Base-by-base conservation (phyloP, 2,888 invertebrate species). In the Danaus chrysippus region DNA sequence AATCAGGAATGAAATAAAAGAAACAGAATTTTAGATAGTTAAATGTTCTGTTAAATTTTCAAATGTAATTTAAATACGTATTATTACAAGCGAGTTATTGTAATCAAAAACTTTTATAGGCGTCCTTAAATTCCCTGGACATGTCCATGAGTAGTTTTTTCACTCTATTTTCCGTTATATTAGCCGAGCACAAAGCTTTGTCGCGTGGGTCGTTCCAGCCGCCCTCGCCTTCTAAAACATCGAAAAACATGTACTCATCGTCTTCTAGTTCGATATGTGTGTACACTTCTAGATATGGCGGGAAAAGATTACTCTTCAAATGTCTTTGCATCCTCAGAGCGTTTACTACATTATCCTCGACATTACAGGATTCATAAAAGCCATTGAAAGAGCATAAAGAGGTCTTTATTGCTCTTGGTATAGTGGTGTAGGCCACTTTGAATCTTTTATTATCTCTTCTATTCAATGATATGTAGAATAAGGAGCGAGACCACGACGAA, bases 201-300 rank as follows among this genome's bases (percentile, higher is more conserved):
- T 84, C 83, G 52, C 82, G 72, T 1, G 74, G 76, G 66, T 84
- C 84, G 56, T 68, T 81, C 79, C 82, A 82, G 9, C 82, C 83
- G 3, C 83, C 82, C 54, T 73, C 76, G 13, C 73, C 76, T 53
- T 77, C 75, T 11, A 70, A 65, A 54, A 78, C 76, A 66, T 81
- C 81, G 44, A 78, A 76, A 54, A 70, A 69, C 5, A 74, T 56
- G 59, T 70, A 77, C 10, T 77, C 76, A 34, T 79, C 75, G 12
- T 73, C 70, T 13, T 79, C 76, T 41, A 81, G 61, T 34, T 79
- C 77, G 17, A 84, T 71, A 57, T 79, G 62, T 13, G 74, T 65
- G 54, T 76, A 77, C 12, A 82, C 54, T 71, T 83, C 79, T 13
- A 84, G 55, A 66, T 74, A 68, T 15, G 69, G 41, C 6, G 83